Percentiles rank a stretch among this genome's conserved stretches.
Conservation (phyloP, 2,888 invertebrate species). For the Acronicta aceris region DNA sequence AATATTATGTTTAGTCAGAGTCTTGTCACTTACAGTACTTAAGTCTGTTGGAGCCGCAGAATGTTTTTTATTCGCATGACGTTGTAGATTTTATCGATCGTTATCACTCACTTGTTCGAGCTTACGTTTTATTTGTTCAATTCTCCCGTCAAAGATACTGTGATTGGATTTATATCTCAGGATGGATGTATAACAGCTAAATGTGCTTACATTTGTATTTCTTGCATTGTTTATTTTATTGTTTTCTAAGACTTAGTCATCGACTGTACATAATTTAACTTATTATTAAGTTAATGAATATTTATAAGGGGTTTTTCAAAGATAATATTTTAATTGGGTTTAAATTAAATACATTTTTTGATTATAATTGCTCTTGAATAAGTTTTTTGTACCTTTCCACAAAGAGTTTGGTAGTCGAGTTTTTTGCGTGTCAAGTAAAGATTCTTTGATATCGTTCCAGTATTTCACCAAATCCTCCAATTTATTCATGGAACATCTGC, state of each 20-base stretch:
- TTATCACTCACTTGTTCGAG: constrained; percentile 63
- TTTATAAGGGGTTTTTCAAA: background rate
- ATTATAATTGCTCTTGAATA: background rate
- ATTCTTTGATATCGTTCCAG: background rate
- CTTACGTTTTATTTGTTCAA: constrained; percentile 57
- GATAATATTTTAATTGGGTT: background rate
- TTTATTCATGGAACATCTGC: background rate
- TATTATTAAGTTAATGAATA: constrained; percentile 1
- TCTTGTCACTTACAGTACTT: constrained; percentile 25
- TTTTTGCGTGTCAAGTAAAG: background rate
- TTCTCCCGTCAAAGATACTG: constrained; percentile 41
- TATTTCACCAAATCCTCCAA: background rate
- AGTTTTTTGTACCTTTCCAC: background rate
- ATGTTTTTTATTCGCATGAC: constrained; percentile 63
- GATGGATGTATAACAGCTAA: constrained; percentile 34
- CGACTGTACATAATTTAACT: background rate
- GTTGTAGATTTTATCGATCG: constrained; percentile 64
- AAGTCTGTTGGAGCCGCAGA: constrained; percentile 30
- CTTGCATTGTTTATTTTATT: constrained; percentile 22
- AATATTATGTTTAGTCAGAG: constrained; percentile 32
- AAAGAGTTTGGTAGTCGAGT: background rate
- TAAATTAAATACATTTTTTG: background rate
- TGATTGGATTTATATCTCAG: constrained; percentile 52
- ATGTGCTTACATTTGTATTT: constrained; percentile 21
- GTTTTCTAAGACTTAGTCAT: constrained; percentile 9